Conservation (phyloP, 2,888 invertebrate species). For the Drosophila paramelanica region DNA sequence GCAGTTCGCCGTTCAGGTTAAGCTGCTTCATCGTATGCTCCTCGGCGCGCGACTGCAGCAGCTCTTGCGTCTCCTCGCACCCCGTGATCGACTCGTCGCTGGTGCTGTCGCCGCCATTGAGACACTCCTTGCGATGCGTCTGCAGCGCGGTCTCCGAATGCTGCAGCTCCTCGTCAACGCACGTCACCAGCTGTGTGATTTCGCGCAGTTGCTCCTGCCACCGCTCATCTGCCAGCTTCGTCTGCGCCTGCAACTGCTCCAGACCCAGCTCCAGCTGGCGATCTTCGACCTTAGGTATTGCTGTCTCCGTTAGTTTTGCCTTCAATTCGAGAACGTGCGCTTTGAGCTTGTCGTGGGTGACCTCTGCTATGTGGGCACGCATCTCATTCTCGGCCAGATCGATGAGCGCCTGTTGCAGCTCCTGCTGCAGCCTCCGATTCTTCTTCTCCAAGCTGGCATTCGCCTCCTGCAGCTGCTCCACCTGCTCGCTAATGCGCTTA, state of each 20-base stretch:
- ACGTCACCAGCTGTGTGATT: slow-evolving; percentile 68
- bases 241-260: slow-evolving; percentile 61
- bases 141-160: slow-evolving; percentile 74
- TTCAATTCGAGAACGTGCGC: slow-evolving; percentile 87
- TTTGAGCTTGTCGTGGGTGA: slow-evolving; percentile 89
- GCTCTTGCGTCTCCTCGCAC: slow-evolving; percentile 85
- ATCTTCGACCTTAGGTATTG: slow-evolving; percentile 64
- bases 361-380: slow-evolving; percentile 89
- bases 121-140: slow-evolving; percentile 63
- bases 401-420: slow-evolving; percentile 88
- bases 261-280: background rate
- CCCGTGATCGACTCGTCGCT: slow-evolving; percentile 81
- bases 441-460: slow-evolving; percentile 84
- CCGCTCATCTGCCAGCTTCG: background rate
- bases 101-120: slow-evolving; percentile 26
- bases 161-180: slow-evolving; percentile 75
- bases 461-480: slow-evolving; percentile 39
- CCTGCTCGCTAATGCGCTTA: slow-evolving; percentile 12
- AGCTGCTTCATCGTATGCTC: slow-evolving; percentile 85
- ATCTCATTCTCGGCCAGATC: slow-evolving; percentile 91
- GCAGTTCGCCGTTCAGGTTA: slow-evolving; percentile 88
- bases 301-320: slow-evolving; percentile 86
- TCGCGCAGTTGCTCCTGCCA: slow-evolving; percentile 47
- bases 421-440: slow-evolving; percentile 88
- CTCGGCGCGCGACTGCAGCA: slow-evolving; percentile 78